A percentile compares a stretch with the other conserved stretches of the same genome.
Evolutionary conservation across 2,113 vertebrate genomes (phyloP).

Genomic region (Dromiciops gliroides): DNA sequence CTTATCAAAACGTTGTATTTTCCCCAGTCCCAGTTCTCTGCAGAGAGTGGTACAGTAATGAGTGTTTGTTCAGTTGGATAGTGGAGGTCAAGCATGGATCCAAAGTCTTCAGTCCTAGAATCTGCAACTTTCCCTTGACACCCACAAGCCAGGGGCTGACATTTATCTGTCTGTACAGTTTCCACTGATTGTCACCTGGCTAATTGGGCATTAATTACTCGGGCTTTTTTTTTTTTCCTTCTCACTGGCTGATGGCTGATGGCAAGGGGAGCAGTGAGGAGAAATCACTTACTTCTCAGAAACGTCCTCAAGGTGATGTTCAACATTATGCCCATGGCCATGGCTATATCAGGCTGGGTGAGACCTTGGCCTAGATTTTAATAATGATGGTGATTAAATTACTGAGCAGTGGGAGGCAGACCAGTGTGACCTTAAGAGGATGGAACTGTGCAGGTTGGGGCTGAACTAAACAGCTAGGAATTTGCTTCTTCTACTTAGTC

Average conservation of each 20-base stretch:
- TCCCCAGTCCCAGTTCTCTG: not conserved
- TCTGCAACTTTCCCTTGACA: not conserved
- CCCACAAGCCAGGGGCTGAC: not conserved
- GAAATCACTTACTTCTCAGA: not conserved
- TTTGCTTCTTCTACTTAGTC: not conserved
- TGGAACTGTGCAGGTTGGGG: not conserved
- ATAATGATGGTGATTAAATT: slow-evolving; percentile 15
- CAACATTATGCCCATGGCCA: not conserved
- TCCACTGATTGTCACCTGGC: not conserved
- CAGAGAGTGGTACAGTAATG: not conserved
- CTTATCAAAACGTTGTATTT: not conserved
- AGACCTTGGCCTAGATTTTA: slow-evolving; percentile 7
- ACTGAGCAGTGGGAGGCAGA: not conserved
- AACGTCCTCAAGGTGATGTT: not conserved
- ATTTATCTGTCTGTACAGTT: not conserved
- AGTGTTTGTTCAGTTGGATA: not conserved
- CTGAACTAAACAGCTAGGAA: not conserved
- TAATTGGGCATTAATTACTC: not conserved
- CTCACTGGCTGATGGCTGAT: not conserved
- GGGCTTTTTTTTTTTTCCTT: not conserved
- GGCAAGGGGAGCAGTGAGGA: not conserved
- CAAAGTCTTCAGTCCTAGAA: not conserved
- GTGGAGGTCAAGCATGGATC: not conserved
- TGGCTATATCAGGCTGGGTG: slow-evolving; percentile 32
- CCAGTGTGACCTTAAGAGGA: not conserved